phyloP scores from a whole-genome alignment of 2,797 vertebrate genomes.

The Scleropages formosus region DNA sequence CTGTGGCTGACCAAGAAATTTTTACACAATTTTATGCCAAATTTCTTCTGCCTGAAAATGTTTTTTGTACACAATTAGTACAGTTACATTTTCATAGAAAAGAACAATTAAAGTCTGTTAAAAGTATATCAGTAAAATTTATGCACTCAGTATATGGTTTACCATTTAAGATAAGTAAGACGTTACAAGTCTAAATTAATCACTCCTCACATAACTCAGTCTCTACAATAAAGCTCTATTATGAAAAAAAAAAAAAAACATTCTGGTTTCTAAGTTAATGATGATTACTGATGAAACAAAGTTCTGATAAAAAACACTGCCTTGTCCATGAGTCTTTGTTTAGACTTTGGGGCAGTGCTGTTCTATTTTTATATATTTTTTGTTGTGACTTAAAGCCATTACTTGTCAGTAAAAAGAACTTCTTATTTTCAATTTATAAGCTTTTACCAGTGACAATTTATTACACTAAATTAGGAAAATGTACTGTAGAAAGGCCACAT shows the following conservation, averaged over 20 bases:
- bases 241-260: background rate
- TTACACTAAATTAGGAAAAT: too few species aligned
- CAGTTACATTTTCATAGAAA: background rate
- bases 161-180: background rate
- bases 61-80: background rate
- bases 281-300: background rate
- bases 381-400: too few species aligned
- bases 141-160: constrained; percentile 27
- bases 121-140: constrained; percentile 36
- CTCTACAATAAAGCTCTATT: background rate
- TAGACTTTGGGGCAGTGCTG: too few species aligned
- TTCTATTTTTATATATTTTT: too few species aligned
- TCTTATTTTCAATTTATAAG: too few species aligned
- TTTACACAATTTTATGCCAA: too few species aligned
- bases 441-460: too few species aligned
- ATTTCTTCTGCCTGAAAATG: constrained; percentile 3
- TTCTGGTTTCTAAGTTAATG: background rate
- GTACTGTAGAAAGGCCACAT: too few species aligned
- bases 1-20: too few species aligned
- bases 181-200: constrained; percentile 6
- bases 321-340: too few species aligned
- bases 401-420: too few species aligned
- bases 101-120: background rate
- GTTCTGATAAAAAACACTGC: background rate
- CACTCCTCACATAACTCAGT: background rate